A percentile compares a stretch with the other conserved stretches of the same genome.
Evolutionary conservation across 2,797 vertebrate genomes (phyloP).

Genomic region (Microctenopoma lineatum): DNA sequence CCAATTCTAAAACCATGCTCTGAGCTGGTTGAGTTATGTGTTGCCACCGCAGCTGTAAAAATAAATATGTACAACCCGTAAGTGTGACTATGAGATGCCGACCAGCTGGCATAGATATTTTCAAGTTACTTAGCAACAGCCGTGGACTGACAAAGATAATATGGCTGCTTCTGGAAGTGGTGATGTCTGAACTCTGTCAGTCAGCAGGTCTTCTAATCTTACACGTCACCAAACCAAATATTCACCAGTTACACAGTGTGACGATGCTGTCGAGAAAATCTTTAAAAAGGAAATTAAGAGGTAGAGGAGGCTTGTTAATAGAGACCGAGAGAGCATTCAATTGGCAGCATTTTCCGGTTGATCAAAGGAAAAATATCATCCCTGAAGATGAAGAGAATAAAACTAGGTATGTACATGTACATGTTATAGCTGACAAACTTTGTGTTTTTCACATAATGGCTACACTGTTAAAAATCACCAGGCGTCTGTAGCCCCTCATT

Average conservation of each 20-base stretch:
- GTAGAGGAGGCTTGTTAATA: slow-evolving; percentile 44
- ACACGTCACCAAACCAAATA: slow-evolving; percentile 23
- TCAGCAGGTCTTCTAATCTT: slow-evolving; percentile 14
- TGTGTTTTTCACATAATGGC: not conserved
- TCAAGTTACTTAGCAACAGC: slow-evolving; percentile 72
- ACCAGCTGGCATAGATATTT: slow-evolving; percentile 51
- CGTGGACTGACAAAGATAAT: slow-evolving; percentile 24
- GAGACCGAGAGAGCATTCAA: slow-evolving; percentile 59
- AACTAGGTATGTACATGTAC: not conserved
- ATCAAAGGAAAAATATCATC: slow-evolving; percentile 57
- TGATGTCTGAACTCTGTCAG: slow-evolving; percentile 41
- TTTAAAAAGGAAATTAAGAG: slow-evolving; percentile 47
- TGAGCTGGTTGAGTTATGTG: not conserved
- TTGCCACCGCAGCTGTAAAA: slow-evolving; percentile 19
- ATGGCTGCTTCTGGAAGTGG: slow-evolving; percentile 33
- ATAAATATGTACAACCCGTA: slow-evolving; percentile 25
- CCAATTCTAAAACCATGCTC: not conserved
- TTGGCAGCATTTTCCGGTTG: slow-evolving; percentile 69
- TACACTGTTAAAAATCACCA: not conserved
- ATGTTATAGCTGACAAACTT: slow-evolving; percentile 10
- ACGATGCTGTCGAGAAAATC: slow-evolving; percentile 59
- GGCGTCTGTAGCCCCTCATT: not conserved
- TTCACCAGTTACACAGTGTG: slow-evolving; percentile 46
- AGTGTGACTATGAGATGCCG: slow-evolving; percentile 47
- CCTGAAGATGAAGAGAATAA: slow-evolving; percentile 40